Conservation (phyloP, 2,797 vertebrate species). For the Anguilla obscura region DNA sequence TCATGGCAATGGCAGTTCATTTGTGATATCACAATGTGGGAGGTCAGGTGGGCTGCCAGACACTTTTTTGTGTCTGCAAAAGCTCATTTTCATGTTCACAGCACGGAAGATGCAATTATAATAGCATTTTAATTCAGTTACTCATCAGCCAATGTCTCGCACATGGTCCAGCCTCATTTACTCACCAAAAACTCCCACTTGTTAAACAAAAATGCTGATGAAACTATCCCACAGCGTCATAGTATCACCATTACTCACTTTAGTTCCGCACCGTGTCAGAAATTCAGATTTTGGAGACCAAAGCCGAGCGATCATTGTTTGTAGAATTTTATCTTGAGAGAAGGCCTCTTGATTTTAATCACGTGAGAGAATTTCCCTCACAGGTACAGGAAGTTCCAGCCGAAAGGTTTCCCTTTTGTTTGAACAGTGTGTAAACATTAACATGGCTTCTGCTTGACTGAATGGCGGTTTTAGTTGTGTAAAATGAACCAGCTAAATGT, state of each 20-base stretch:
- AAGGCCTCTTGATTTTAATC: neutral
- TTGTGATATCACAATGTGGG: neutral
- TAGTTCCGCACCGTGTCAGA: neutral
- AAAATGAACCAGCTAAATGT: neutral
- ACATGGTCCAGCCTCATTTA: neutral
- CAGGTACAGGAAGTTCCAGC: neutral
- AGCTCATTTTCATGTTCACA: neutral
- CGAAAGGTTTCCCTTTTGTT: neutral
- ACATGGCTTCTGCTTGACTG: neutral
- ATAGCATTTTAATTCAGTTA: conserved; percentile 25
- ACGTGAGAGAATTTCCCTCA: neutral
- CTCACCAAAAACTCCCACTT: conserved; percentile 2
- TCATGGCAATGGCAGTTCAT: neutral
- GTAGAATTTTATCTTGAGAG: neutral
- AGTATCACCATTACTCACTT: neutral
- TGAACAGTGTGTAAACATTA: neutral
- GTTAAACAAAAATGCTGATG: neutral
- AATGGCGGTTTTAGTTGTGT: neutral
- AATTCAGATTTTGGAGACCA: neutral
- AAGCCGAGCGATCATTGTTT: neutral
- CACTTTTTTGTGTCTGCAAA: neutral
- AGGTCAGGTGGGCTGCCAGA: neutral
- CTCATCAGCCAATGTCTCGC: conserved; percentile 8
- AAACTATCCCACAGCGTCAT: neutral
- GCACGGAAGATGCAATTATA: neutral